Percentiles rank a stretch among this genome's conserved stretches.
Conservation (phyloP, 1,140 invertebrate species). For the Augochlora pura region DNA sequence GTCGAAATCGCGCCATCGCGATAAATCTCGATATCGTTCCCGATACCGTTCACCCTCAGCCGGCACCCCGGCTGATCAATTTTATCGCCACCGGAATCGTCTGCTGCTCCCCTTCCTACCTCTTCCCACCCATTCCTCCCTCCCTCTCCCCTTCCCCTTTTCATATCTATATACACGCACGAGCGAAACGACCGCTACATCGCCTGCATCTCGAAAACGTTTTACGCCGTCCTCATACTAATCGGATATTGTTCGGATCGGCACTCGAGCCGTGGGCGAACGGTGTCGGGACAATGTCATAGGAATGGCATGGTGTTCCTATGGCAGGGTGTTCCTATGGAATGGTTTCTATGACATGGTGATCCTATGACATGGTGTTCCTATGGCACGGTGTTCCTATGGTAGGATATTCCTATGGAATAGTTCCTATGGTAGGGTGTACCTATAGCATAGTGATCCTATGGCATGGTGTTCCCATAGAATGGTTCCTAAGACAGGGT, state of each 20-base stretch:
- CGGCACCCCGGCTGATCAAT: conserved; percentile 43
- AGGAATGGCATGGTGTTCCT: too few relatives aligned
- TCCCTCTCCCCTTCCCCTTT: neutral
- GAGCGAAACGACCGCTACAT: neutral
- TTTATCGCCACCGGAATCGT: conserved; percentile 49
- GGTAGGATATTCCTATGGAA: too few relatives aligned
- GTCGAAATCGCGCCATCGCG: conserved; percentile 31
- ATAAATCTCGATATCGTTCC: conserved; percentile 53
- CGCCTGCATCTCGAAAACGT: neutral
- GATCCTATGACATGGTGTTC: too few relatives aligned
- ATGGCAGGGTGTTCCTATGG: too few relatives aligned
- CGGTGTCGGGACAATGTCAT: too few relatives aligned
- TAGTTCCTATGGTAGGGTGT: too few relatives aligned
- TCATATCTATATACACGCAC: neutral
- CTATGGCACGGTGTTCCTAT: too few relatives aligned
- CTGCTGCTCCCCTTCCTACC: neutral
- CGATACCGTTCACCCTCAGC: conserved; percentile 48
- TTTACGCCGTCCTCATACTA: neutral
- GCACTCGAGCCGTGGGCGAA: neutral
- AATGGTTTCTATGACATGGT: too few relatives aligned
- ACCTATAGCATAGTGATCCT: too few relatives aligned
- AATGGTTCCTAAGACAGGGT: too few relatives aligned
- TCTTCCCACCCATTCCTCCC: too few relatives aligned
- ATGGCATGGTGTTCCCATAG: too few relatives aligned
- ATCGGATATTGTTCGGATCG: neutral